phyloP scores from a whole-genome alignment of 2,113 vertebrate genomes.

The Acrocephalus arundinaceus region DNA sequence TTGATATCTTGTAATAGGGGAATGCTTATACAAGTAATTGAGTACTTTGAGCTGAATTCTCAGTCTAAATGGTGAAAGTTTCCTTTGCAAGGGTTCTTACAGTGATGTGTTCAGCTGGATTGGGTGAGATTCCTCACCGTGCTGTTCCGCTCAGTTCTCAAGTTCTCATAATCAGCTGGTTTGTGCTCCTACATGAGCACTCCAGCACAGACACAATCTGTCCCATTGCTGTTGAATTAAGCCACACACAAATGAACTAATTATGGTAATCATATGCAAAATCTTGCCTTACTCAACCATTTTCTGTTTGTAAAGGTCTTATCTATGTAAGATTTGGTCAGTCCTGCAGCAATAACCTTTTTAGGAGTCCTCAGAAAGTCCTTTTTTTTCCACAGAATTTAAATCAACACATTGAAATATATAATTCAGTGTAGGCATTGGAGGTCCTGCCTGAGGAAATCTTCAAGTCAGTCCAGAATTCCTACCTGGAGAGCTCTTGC shows the following conservation, averaged over 20 bases:
- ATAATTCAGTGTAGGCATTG: not conserved
- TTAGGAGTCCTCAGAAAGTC: not conserved
- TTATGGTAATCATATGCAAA: not conserved
- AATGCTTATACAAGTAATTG: not conserved
- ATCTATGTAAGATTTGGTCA: not conserved
- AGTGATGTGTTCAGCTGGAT: not conserved
- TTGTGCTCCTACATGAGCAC: not conserved
- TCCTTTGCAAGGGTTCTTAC: not conserved
- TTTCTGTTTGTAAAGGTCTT: not conserved
- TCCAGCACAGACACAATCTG: not conserved
- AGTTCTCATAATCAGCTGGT: not conserved
- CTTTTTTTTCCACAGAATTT: not conserved
- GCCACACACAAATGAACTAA: not conserved
- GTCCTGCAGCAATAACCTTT: not conserved
- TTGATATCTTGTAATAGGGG: not conserved
- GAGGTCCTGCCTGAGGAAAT: not conserved
- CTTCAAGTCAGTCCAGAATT: not conserved
- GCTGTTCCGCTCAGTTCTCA: not conserved
- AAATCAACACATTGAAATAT: not conserved
- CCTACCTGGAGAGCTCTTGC: not conserved
- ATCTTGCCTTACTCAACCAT: rapidly evolving
- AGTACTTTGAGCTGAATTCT: not conserved
- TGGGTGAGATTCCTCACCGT: not conserved
- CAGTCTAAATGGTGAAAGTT: not conserved
- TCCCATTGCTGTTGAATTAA: not conserved